These are phyloP conservation scores for Bergia sp. DNA, from an alignment of 92 coral and sea anemone species.

Conservation along the genomic window DNA sequence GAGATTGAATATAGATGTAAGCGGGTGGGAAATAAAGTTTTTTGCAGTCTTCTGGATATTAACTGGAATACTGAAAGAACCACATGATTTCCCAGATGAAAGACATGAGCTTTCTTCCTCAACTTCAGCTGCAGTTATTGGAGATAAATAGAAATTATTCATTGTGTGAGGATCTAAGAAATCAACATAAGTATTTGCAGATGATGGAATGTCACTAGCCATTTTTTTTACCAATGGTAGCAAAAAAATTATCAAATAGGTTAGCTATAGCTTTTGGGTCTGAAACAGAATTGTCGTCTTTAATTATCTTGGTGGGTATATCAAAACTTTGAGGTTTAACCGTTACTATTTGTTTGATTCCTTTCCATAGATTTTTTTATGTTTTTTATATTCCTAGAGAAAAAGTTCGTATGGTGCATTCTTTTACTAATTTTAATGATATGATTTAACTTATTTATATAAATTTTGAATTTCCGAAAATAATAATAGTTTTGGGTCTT, in stretches of 20 bases:
- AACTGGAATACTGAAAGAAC: too few relatives aligned
- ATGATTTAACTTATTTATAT: slow-evolving; percentile 29
- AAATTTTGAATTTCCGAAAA: slow-evolving; percentile 38
- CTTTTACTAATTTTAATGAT: slow-evolving; percentile 50
- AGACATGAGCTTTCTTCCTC: too few relatives aligned
- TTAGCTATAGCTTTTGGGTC: slow-evolving; percentile 45
- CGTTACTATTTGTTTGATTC: slow-evolving; percentile 50
- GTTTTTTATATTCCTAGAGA: background rate
- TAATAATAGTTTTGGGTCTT: slow-evolving; percentile 10
- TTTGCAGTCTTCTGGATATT: too few relatives aligned
- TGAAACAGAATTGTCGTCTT: slow-evolving; percentile 25
- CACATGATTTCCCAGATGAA: too few relatives aligned
- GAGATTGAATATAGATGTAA: too few relatives aligned
- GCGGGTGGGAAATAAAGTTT: too few relatives aligned
- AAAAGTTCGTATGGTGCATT: slow-evolving; percentile 46
- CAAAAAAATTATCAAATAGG: slow-evolving; percentile 37
- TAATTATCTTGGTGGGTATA: slow-evolving; percentile 43
- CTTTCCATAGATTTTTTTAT: slow-evolving; percentile 51
- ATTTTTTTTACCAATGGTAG: slow-evolving; percentile 40
- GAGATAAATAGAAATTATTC: too few relatives aligned
- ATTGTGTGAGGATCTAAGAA: too few relatives aligned
- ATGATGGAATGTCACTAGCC: slow-evolving; percentile 46
- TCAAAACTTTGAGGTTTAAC: slow-evolving; percentile 4
- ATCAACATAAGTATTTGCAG: too few relatives aligned
- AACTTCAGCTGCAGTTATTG: background rate